Evolutionary conservation across 2,113 vertebrate species (phyloP).

Genomic region (Malurus cyaneus): DNA sequence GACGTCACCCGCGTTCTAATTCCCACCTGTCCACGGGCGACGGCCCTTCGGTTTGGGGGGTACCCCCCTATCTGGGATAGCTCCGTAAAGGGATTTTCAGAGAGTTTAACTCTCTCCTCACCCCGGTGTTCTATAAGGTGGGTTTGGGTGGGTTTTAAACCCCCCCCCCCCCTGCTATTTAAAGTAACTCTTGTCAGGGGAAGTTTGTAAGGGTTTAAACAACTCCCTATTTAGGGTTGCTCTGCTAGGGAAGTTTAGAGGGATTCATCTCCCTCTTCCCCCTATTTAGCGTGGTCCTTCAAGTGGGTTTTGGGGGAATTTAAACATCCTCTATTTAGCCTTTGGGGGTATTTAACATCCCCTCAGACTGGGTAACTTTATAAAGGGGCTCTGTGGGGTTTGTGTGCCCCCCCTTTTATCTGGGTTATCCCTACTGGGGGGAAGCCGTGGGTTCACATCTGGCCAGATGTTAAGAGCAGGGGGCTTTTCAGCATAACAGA

Average conservation of each 20-base stretch:
- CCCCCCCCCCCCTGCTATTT: accelerated
- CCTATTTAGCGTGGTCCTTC: background rate
- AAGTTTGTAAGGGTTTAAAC: background rate
- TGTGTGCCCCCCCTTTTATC: too few species aligned
- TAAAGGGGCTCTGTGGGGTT: background rate
- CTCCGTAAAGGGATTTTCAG: accelerated
- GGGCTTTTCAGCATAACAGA: accelerated
- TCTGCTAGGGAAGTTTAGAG: background rate
- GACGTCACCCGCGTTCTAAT: too few species aligned
- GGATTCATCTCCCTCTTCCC: background rate
- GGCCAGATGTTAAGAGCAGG: accelerated
- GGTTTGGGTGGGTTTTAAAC: background rate
- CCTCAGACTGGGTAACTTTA: accelerated
- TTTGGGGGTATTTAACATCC: background rate
- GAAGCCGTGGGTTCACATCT: background rate
- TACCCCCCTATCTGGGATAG: background rate
- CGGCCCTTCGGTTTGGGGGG: too few species aligned
- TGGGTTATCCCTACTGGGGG: background rate
- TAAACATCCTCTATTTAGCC: accelerated
- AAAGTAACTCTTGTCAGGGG: background rate
- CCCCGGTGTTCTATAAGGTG: too few species aligned
- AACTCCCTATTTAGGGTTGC: accelerated
- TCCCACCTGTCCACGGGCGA: too few species aligned
- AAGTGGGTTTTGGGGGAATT: accelerated
- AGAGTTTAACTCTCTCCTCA: background rate